These are phyloP conservation scores for Lordiphosa stackelbergi DNA, from an alignment of 1,140 invertebrate genomes.

Conservation along the genomic window DNA sequence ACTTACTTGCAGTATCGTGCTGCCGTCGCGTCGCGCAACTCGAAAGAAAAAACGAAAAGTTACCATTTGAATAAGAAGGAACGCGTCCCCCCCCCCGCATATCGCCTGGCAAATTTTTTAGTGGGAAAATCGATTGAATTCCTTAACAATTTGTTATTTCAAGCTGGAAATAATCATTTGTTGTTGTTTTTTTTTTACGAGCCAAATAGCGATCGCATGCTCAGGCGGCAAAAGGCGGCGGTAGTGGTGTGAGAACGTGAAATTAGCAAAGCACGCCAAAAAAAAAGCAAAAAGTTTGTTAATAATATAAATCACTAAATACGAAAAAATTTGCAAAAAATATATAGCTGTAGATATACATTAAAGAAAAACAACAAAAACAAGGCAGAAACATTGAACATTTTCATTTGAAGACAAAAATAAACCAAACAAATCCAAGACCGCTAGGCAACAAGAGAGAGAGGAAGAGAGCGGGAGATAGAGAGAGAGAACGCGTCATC, in stretches of 20 bases:
- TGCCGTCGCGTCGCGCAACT: constrained; percentile 12
- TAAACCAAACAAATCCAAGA: constrained; percentile 65
- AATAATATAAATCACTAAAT: background rate
- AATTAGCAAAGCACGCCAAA: constrained; percentile 6
- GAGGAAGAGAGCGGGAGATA: constrained; percentile 6
- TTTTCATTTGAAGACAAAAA: constrained; percentile 42
- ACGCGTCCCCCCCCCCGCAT: background rate
- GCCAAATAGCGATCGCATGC: constrained; percentile 4
- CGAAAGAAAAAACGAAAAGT: constrained; percentile 7
- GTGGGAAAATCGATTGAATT: constrained; percentile 5
- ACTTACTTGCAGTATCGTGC: background rate
- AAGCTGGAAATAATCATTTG: constrained; percentile 2
- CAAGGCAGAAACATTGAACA: constrained; percentile 43
- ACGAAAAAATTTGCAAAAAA: constrained; percentile 5
- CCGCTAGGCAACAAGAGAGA: constrained; percentile 62
- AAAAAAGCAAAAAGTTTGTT: background rate
- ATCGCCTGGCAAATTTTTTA: background rate
- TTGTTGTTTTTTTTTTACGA: background rate
- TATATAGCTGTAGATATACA: constrained; percentile 5
- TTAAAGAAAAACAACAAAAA: constrained; percentile 20
- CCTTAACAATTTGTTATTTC: constrained; percentile 4
- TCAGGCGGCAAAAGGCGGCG: constrained; percentile 4
- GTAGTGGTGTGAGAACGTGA: constrained; percentile 8
- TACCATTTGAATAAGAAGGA: constrained; percentile 3
- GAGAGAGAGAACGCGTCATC: constrained; percentile 24